Conservation (phyloP, 2,888 invertebrate species). For the Invenusta paracnida region DNA sequence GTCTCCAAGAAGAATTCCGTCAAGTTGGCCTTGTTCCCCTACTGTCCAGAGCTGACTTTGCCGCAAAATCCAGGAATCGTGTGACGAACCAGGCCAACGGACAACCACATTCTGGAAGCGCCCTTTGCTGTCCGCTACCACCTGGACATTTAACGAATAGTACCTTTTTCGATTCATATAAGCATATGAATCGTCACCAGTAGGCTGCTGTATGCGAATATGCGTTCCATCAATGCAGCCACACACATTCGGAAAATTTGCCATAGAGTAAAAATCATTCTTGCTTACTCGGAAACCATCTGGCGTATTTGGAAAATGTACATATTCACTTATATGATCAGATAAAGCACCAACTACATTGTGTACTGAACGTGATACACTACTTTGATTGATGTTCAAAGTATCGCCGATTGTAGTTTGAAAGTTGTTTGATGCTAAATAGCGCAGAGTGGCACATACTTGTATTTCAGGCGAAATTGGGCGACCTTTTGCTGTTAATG, state of each 20-base stretch:
- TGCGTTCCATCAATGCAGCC: constrained; percentile 49
- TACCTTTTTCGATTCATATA: constrained; percentile 47
- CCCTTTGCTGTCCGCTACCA: constrained; percentile 44
- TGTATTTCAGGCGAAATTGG: not conserved
- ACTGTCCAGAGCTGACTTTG: constrained; percentile 40
- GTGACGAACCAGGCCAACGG: constrained; percentile 48
- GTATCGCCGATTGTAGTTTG: not conserved
- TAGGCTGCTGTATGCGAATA: constrained; percentile 45
- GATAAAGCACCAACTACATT: not conserved
- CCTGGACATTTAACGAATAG: constrained; percentile 49
- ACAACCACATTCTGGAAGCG: constrained; percentile 46
- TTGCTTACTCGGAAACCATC: not conserved
- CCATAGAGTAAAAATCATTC: constrained; percentile 38
- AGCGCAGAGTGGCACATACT: too few relatives aligned
- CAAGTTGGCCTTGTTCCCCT: constrained; percentile 42
- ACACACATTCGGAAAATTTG: constrained; percentile 47
- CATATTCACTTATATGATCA: constrained; percentile 25
- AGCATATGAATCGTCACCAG: constrained; percentile 33
- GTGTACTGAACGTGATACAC: not conserved
- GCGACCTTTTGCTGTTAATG: not conserved
- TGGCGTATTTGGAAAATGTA: constrained; percentile 29
- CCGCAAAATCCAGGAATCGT: constrained; percentile 47
- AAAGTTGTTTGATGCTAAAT: not conserved
- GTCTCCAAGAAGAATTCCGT: constrained; percentile 43
- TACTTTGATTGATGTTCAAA: not conserved